phyloP scores from a whole-genome alignment of 1,140 invertebrate species.

The Contarinia nasturtii region DNA sequence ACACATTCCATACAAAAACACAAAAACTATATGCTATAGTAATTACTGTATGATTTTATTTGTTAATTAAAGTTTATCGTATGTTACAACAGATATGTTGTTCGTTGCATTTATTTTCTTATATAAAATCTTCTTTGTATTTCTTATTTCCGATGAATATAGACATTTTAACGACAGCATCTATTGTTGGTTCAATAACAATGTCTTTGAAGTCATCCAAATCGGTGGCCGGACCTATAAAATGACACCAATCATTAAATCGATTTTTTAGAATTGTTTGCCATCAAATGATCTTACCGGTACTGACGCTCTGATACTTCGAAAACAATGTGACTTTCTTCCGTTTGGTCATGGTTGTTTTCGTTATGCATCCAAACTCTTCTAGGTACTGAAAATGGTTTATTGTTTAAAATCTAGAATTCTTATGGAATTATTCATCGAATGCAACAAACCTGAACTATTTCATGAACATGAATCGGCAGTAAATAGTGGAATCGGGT shows the following conservation, averaged over 20 bases:
- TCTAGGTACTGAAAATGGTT: constrained; percentile 18
- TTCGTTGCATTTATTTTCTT: no score
- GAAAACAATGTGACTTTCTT: constrained; percentile 21
- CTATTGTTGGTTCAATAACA: constrained; percentile 24
- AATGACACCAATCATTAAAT: constrained; percentile 7
- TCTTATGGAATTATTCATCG: not conserved
- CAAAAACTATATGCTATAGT: no score
- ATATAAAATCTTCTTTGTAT: constrained; percentile 32
- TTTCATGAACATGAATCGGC: constrained; percentile 18
- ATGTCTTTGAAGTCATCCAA: constrained; percentile 24
- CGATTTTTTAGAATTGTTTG: constrained; percentile 5
- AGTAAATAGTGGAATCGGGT: constrained; percentile 28
- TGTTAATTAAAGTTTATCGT: no score
- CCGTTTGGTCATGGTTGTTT: constrained; percentile 12
- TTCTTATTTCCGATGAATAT: constrained; percentile 35
- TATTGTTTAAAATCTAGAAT: not conserved
- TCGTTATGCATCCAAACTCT: constrained; percentile 22
- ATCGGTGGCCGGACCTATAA: constrained; percentile 17
- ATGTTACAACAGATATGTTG: no score
- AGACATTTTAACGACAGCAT: constrained; percentile 31
- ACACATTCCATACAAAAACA: no score
- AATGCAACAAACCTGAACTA: constrained; percentile 7
- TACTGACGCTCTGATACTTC: constrained; percentile 12
- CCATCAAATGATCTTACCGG: constrained; percentile 14
- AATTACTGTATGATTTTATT: no score